Percentiles rank a stretch among this genome's conserved stretches.
These are phyloP conservation scores for Calameuta pallipes DNA, from an alignment of 2,888 invertebrate species.

Conservation along the genomic window DNA sequence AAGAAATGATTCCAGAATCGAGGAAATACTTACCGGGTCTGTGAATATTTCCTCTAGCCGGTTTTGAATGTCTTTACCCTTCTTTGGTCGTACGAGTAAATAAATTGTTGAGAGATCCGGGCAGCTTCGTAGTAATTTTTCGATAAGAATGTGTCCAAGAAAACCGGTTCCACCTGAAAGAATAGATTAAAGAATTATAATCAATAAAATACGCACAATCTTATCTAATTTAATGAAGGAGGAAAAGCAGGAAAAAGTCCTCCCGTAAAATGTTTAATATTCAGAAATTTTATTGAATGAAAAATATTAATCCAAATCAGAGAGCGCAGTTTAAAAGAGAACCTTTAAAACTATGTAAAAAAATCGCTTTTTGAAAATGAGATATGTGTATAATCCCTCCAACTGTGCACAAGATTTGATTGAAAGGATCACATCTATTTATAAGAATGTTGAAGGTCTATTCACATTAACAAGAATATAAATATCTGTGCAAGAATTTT, in stretches of 20 bases:
- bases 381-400: no score
- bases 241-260: no score
- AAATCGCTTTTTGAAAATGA: no score
- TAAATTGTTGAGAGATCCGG: conserved; percentile 70
- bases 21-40: conserved; percentile 68
- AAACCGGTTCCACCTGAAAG: conserved; percentile 66
- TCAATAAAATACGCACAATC: background rate
- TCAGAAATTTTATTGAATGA: no score
- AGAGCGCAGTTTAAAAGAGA: no score
- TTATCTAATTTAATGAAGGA: background rate
- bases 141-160: conserved; percentile 70
- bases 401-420: background rate
- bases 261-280: no score
- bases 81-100: conserved; percentile 69
- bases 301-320: background rate
- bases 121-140: conserved; percentile 73
- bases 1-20: background rate
- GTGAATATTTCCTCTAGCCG: conserved; percentile 72
- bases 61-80: conserved; percentile 68
- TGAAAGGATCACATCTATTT: background rate
- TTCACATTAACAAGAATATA: no score
- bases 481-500: background rate
- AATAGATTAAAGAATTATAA: conserved; percentile 8
- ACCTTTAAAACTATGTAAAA: no score
- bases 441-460: background rate